Evolutionary conservation across 2,888 invertebrate genomes (phyloP), one percentile per base, ranked within the genome.

Genomic region (Amaurobius ferox): DNA sequence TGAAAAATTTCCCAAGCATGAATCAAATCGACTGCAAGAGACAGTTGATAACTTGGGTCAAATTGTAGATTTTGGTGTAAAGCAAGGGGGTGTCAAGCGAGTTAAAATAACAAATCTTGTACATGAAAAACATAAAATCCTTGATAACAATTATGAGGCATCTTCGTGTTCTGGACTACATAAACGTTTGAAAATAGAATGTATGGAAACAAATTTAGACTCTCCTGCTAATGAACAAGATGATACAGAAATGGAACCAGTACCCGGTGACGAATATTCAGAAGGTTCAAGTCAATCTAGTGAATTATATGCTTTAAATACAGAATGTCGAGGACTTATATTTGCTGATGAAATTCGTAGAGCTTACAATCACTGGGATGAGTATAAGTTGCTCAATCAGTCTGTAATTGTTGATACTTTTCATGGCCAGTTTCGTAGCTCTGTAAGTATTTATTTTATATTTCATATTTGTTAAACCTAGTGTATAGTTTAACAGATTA

Each of bases 381-480:
- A 92, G 87, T 93, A 94, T 89, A 90, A 93, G 74, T 90, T 91
- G 70, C 91, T 91, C n/a, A 94, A 94, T 90, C 91, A 93, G 88
- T 94, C 93, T 88, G 91, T 94, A 26, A 92, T 94, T 72, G 94
- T 94, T 30, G 93, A 93, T 88, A 93, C 94, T 74, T 94, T 94
- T 90, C 94, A 94, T 90, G 94, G 94, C 71, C 94, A 94, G 90
- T 94, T 94, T 90, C 93, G 93, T 89, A 94, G 93, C 91, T 93
- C 93, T 88, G 94, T 94, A 91, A 92, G 92, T 89, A 66, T 32
- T 44, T 44, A n/a, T 44, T 44, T n/a, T 11, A 44, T 44, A 44
- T 6, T 5, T 48, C n/a, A n/a, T n/a, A n/a, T n/a, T 35, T 35
- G 9, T 35, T 35, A n/a, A n/a, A n/a, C n/a, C n/a, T n/a, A n/a